Percentiles rank a stretch among this genome's conserved stretches.
Evolutionary conservation across 2,113 vertebrate genomes (phyloP).

Genomic region (Myodes glareolus): DNA sequence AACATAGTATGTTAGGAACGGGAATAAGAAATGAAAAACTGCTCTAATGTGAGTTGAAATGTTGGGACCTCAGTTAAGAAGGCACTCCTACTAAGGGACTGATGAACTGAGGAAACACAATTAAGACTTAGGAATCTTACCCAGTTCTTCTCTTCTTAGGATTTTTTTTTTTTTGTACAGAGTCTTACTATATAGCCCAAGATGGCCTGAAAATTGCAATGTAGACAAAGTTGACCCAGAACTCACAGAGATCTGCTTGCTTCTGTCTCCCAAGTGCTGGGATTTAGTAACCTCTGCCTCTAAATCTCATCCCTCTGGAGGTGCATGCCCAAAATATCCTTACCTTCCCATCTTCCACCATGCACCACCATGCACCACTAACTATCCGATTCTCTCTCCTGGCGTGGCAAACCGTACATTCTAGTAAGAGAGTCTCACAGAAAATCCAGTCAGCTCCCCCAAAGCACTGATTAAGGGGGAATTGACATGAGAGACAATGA

Average conservation of each 20-base stretch:
- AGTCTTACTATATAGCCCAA: too few species aligned
- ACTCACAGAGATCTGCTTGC: background rate
- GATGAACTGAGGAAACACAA: background rate
- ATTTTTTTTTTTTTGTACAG: background rate
- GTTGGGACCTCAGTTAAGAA: background rate
- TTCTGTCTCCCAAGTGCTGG: background rate
- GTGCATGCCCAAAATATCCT: slow-evolving; percentile 18
- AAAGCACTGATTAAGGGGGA: background rate
- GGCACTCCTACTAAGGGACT: background rate
- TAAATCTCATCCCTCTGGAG: slow-evolving; percentile 50
- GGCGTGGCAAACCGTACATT: background rate
- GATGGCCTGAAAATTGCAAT: background rate
- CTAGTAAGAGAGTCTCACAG: background rate
- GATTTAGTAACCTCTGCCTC: slow-evolving; percentile 22
- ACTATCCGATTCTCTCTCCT: background rate
- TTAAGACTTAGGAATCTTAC: background rate
- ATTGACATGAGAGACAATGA: background rate
- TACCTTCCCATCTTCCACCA: slow-evolving; percentile 43
- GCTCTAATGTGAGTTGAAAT: background rate
- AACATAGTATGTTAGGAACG: background rate
- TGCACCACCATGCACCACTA: too few species aligned
- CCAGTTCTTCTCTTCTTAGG: background rate
- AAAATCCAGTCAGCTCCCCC: background rate
- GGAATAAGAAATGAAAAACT: background rate
- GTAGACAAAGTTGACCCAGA: background rate